Percentiles rank a stretch among this genome's conserved stretches.
phyloP scores from a whole-genome alignment of 1,140 invertebrate genomes.

The Atta cephalotes region DNA sequence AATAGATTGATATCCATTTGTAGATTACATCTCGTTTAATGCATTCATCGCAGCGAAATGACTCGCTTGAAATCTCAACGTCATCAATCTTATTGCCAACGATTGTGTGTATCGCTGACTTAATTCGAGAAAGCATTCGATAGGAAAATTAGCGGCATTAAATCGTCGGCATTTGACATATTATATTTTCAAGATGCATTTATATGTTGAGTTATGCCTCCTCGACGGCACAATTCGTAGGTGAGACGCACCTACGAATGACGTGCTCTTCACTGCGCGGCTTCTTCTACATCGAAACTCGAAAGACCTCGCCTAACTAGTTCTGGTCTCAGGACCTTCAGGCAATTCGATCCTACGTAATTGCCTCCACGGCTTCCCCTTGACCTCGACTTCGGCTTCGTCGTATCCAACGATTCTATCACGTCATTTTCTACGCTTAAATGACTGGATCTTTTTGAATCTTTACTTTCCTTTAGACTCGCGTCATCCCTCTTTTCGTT shows the following conservation, averaged over 20 bases:
- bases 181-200: slow-evolving; percentile 32
- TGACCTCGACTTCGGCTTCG: slow-evolving; percentile 61
- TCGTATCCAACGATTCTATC: slow-evolving; percentile 66
- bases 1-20: slow-evolving; percentile 8
- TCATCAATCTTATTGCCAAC: slow-evolving; percentile 54
- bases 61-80: slow-evolving; percentile 12
- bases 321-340: slow-evolving; percentile 62
- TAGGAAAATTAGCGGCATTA: slow-evolving; percentile 41
- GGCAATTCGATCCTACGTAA: slow-evolving; percentile 72
- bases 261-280: background rate
- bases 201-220: slow-evolving; percentile 31
- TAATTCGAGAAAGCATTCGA: slow-evolving; percentile 30
- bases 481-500: slow-evolving; percentile 5
- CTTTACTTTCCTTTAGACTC: background rate
- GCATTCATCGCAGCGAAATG: slow-evolving; percentile 7
- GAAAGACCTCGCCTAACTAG: slow-evolving; percentile 61
- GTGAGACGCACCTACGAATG: background rate
- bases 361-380: slow-evolving; percentile 68
- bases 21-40: slow-evolving; percentile 26
- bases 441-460: slow-evolving; percentile 42
- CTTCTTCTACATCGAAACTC: slow-evolving; percentile 48
- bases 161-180: slow-evolving; percentile 38
- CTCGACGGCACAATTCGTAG: slow-evolving; percentile 35
- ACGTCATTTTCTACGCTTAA: slow-evolving; percentile 56
- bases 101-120: slow-evolving; percentile 37